Conservation (phyloP, 2,797 vertebrate species). For the Hippopotamyrus pictus region DNA sequence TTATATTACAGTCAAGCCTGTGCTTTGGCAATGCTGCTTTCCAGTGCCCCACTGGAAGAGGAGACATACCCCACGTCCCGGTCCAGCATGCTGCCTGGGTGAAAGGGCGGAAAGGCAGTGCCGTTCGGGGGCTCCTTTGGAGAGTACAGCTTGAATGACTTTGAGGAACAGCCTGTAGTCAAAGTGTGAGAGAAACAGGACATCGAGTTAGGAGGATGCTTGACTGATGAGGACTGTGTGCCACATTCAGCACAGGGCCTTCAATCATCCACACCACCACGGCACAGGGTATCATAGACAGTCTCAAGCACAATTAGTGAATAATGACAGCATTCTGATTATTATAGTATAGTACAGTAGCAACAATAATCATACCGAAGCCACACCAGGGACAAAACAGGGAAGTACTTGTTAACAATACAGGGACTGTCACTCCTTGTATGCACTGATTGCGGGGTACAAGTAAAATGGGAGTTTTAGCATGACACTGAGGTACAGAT, state of each 20-base stretch:
- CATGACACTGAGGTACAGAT: neutral
- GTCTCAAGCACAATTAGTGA: neutral
- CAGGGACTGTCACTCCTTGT: neutral
- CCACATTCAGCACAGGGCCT: neutral
- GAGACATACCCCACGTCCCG: conserved; percentile 72
- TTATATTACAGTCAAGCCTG: neutral
- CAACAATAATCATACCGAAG: neutral
- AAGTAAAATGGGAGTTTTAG: neutral
- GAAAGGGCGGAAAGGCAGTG: conserved; percentile 76
- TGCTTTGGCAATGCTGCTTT: neutral
- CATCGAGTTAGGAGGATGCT: neutral
- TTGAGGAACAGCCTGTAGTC: conserved; percentile 71
- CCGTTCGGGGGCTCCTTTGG: conserved; percentile 80
- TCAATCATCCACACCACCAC: neutral
- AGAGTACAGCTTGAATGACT: conserved; percentile 81
- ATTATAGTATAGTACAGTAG: neutral
- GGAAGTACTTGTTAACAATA: neutral
- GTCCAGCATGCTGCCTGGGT: conserved; percentile 79
- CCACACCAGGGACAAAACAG: neutral
- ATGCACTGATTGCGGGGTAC: neutral
- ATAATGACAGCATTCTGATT: neutral
- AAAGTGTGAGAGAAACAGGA: neutral
- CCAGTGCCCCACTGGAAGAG: neutral
- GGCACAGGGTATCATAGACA: neutral
- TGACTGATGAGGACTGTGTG: neutral